Conservation (phyloP, 53 echinoderm and acorn worm species). For the Patiria pectinifera region DNA sequence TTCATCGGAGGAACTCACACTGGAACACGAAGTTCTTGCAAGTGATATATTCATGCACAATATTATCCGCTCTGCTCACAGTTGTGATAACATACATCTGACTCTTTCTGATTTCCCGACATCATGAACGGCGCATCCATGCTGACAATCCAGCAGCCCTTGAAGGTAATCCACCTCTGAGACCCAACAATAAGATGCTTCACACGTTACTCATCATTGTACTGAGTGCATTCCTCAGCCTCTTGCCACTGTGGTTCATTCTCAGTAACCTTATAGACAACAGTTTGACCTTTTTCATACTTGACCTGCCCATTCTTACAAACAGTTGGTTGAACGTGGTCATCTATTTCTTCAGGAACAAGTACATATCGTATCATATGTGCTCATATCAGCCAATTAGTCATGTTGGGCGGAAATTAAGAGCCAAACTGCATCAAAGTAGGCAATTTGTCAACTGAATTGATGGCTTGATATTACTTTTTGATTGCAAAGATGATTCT, state of each 20-base stretch:
- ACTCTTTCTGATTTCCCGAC: conserved; percentile 41
- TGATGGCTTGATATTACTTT: too few species aligned
- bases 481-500: too few species aligned
- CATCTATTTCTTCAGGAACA: conserved; percentile 13
- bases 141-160: not conserved
- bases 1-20: too few species aligned
- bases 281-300: not conserved
- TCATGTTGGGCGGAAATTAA: too few species aligned
- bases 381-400: too few species aligned
- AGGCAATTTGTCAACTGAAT: too few species aligned
- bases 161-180: not conserved
- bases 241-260: not conserved
- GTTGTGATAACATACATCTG: conserved; percentile 14
- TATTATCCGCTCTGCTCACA: not conserved
- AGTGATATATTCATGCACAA: too few species aligned
- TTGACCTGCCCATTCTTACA: not conserved
- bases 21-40: too few species aligned
- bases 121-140: conserved; percentile 31
- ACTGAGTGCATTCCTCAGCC: conserved; percentile 16
- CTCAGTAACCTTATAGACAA: too few species aligned
- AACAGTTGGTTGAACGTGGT: too few species aligned
- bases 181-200: conserved; percentile 39
- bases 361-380: too few species aligned
- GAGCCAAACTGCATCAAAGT: too few species aligned
- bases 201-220: conserved; percentile 25